phyloP scores from a whole-genome alignment of 2,113 vertebrate genomes.

The Spea multiplicata region DNA sequence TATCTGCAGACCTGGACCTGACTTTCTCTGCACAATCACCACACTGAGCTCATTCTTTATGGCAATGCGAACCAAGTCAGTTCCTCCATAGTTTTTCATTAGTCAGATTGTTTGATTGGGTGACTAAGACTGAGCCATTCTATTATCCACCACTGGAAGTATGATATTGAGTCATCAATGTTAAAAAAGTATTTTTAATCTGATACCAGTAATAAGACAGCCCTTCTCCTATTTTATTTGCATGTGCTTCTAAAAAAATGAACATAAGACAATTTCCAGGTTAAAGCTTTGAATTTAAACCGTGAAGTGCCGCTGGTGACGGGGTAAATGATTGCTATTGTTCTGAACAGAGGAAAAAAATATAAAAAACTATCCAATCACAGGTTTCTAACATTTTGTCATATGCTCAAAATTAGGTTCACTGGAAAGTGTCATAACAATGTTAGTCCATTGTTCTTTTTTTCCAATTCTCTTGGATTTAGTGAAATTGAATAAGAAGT shows the following conservation, averaged over 20 bases:
- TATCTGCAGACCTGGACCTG: too few relatives aligned
- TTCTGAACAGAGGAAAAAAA: conserved; percentile 12
- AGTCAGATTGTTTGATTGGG: background rate
- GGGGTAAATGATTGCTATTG: background rate
- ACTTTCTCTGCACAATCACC: too few relatives aligned
- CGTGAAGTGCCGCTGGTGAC: background rate
- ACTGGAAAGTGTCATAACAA: conserved; percentile 15
- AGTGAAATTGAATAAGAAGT: background rate
- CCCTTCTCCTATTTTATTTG: too few relatives aligned
- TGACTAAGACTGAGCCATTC: background rate
- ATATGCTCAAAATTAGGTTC: background rate
- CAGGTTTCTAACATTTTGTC: background rate
- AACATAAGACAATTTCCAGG: conserved; percentile 14
- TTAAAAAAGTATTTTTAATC: too few relatives aligned
- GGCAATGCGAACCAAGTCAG: too few relatives aligned
- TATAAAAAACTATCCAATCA: background rate
- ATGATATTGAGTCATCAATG: too few relatives aligned
- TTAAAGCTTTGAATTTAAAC: background rate
- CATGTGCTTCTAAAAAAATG: background rate
- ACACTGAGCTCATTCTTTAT: too few relatives aligned
- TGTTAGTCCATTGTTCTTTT: conserved; percentile 16
- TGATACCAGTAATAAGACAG: too few relatives aligned
- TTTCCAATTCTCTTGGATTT: conserved; percentile 6
- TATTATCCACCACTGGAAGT: background rate
- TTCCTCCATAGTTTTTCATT: background rate